These are phyloP conservation scores for Aradophagus sp. DNA, from an alignment of 1,140 invertebrate species.

Conservation along the genomic window DNA sequence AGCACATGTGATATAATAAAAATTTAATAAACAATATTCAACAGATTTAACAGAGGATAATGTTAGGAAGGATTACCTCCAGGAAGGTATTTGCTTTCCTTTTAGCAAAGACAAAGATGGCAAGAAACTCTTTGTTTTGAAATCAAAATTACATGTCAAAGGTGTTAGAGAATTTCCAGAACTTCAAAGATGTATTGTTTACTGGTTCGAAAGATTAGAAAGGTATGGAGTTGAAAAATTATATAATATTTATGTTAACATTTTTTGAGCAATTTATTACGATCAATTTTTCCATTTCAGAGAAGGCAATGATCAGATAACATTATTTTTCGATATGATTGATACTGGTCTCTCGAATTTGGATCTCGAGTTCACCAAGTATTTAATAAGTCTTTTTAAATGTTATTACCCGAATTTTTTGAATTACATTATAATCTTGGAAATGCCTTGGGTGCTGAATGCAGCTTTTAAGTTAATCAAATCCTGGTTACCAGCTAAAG, in stretches of 20 bases:
- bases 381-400: slow-evolving; percentile 91
- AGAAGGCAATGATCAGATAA: slow-evolving; percentile 84
- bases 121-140: slow-evolving; percentile 83
- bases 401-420: slow-evolving; percentile 92
- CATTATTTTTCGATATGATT: slow-evolving; percentile 92
- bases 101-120: slow-evolving; percentile 88
- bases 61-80: slow-evolving; percentile 82
- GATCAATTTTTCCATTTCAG: slow-evolving; percentile 68
- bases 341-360: slow-evolving; percentile 89
- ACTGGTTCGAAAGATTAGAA: slow-evolving; percentile 91
- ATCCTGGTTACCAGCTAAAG: slow-evolving; percentile 89
- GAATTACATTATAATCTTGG: slow-evolving; percentile 93
- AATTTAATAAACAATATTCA: no score
- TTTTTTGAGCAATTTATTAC: no score
- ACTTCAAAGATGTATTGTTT: slow-evolving; percentile 87
- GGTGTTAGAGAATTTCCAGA: slow-evolving; percentile 83
- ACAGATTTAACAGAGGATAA: slow-evolving; percentile 81
- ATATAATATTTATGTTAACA: no score
- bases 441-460: slow-evolving; percentile 96
- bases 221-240: slow-evolving; percentile 77
- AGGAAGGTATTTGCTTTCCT: slow-evolving; percentile 85
- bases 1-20: no score
- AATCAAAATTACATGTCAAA: slow-evolving; percentile 85
- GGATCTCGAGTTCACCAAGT: slow-evolving; percentile 91
- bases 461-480: slow-evolving; percentile 96